Evolutionary conservation across 2,797 vertebrate genomes (phyloP).

Genomic region (Falco biarmicus): DNA sequence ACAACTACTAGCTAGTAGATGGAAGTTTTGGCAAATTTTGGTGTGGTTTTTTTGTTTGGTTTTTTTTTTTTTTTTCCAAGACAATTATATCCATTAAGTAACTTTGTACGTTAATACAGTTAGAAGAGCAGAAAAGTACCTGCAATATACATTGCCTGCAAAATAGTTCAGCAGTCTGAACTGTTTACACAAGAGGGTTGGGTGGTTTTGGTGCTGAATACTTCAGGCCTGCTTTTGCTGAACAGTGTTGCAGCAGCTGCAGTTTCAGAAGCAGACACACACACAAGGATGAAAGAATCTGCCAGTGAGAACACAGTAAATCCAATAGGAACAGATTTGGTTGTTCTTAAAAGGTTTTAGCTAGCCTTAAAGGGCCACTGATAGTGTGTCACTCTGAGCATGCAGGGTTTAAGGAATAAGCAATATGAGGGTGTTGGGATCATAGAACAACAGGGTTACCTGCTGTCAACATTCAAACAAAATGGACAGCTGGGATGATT

Average conservation of each 20-base stretch:
- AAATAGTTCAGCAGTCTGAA: neutral
- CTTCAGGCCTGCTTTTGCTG: neutral
- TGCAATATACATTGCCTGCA: neutral
- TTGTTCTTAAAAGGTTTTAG: neutral
- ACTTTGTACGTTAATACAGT: neutral
- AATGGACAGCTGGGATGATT: neutral
- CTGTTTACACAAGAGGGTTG: neutral
- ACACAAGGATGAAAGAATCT: neutral
- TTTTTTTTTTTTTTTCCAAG: neutral
- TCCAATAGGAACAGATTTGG: neutral
- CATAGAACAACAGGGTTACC: neutral
- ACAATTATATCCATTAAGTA: neutral
- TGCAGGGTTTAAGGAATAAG: neutral
- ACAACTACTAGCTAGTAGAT: neutral
- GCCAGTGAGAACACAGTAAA: neutral
- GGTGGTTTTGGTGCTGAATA: neutral
- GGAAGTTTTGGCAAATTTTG: neutral
- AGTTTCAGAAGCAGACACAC: neutral
- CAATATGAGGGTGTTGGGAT: neutral
- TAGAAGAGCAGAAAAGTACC: neutral
- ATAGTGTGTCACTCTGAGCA: neutral
- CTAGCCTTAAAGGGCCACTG: neutral
- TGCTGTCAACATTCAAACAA: neutral
- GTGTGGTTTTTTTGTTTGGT: neutral
- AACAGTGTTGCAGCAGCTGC: neutral